Evolutionary conservation across 2,888 invertebrate genomes (phyloP).

Genomic region (Lymantria monacha): DNA sequence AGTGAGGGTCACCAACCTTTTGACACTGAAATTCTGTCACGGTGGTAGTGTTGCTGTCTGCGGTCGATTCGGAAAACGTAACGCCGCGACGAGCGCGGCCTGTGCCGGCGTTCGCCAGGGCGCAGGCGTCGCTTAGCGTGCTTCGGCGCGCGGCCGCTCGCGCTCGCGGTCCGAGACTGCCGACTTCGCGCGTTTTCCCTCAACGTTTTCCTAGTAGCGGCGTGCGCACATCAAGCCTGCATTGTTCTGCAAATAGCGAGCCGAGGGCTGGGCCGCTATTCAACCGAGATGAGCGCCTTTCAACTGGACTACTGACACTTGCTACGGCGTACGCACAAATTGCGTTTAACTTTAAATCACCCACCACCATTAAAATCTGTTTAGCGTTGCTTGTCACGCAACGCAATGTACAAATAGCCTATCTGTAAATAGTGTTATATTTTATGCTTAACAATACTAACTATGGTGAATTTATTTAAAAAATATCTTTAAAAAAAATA

Average conservation of each 20-base stretch:
- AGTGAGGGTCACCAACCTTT: slow-evolving; percentile 75
- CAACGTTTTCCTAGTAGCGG: slow-evolving; percentile 75
- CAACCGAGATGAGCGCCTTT: slow-evolving; percentile 44
- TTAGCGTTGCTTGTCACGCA: slow-evolving; percentile 46
- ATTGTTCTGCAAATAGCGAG: slow-evolving; percentile 78
- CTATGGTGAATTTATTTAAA: too few species aligned
- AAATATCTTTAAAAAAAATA: too few species aligned
- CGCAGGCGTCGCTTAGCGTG: slow-evolving; percentile 60
- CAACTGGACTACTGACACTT: slow-evolving; percentile 42
- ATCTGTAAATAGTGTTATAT: background rate
- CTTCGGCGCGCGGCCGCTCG: slow-evolving; percentile 75
- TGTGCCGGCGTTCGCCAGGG: slow-evolving; percentile 73
- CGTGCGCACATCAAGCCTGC: slow-evolving; percentile 80
- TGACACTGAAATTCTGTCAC: slow-evolving; percentile 78
- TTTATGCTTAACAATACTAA: too few species aligned
- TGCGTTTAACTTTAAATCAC: slow-evolving; percentile 45
- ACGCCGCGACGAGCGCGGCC: slow-evolving; percentile 77
- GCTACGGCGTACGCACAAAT: slow-evolving; percentile 37
- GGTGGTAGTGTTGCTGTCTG: slow-evolving; percentile 65
- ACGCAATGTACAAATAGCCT: slow-evolving; percentile 21
- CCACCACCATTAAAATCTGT: slow-evolving; percentile 39
- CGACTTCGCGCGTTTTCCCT: slow-evolving; percentile 67
- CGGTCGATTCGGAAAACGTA: slow-evolving; percentile 77
- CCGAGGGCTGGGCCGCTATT: slow-evolving; percentile 70
- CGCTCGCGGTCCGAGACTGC: slow-evolving; percentile 70